Evolutionary conservation across 2,797 vertebrate species (phyloP).

Genomic region (Poeciliopsis gracilis): DNA sequence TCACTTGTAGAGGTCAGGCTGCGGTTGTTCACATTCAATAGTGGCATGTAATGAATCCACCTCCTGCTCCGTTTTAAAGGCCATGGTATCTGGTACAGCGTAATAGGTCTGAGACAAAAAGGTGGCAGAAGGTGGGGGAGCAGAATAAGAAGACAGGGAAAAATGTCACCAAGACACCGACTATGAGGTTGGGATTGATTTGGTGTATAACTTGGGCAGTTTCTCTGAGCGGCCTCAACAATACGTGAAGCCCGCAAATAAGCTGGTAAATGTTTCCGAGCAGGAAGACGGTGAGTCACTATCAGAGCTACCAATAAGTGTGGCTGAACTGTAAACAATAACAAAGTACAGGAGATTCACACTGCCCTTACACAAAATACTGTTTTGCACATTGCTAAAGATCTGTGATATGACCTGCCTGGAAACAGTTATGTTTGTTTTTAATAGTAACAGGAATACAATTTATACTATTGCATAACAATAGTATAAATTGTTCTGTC

Average conservation of each 20-base stretch:
- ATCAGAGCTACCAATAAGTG: background rate
- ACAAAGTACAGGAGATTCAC: background rate
- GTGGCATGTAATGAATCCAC: conserved; percentile 91
- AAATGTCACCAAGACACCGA: conserved; percentile 67
- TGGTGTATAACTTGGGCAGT: conserved; percentile 30
- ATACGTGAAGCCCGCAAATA: conserved; percentile 12
- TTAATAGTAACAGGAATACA: conserved; percentile 5
- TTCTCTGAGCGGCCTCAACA: conserved; percentile 39
- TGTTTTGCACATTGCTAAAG: background rate
- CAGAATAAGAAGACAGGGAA: conserved; percentile 52
- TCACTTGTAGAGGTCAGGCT: conserved; percentile 99
- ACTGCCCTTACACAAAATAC: background rate
- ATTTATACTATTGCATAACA: conserved; percentile 13
- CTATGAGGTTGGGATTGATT: conserved; percentile 58
- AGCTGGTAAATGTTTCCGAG: conserved; percentile 32
- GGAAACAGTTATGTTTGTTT: background rate
- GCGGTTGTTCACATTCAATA: conserved; percentile 98
- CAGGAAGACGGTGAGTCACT: conserved; percentile 7
- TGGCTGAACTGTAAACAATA: background rate
- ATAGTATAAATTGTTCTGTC: background rate
- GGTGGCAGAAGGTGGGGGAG: conserved; percentile 22
- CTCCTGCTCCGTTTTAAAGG: conserved; percentile 92
- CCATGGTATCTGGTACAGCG: conserved; percentile 94
- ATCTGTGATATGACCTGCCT: conserved; percentile 4
- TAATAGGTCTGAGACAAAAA: conserved; percentile 87